A percentile compares a stretch with the other conserved stretches of the same genome.
These are phyloP conservation scores for Pseudomyrmex concolor DNA, from an alignment of 1,140 invertebrate genomes.

Conservation along the genomic window DNA sequence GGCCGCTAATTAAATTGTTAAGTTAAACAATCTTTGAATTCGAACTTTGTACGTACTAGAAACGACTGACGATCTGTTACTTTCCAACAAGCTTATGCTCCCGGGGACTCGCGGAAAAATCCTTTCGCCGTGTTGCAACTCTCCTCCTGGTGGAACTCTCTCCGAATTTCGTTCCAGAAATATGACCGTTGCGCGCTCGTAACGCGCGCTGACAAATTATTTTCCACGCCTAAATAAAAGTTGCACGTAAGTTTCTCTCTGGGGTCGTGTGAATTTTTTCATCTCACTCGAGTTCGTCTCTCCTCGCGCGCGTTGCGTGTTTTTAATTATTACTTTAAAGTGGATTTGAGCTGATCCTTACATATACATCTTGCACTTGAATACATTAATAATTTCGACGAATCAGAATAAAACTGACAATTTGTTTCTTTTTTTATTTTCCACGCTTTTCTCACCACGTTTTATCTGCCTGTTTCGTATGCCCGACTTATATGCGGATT, in stretches of 20 bases:
- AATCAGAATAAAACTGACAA: constrained; percentile 28
- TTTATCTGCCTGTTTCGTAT: background rate
- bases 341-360: constrained; percentile 25
- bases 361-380: constrained; percentile 17
- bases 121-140: background rate
- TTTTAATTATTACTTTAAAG: constrained; percentile 27
- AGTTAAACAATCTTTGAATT: constrained; percentile 33
- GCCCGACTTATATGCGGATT: constrained; percentile 25
- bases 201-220: constrained; percentile 37
- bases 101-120: background rate
- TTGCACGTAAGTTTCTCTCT: constrained; percentile 32
- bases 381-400: constrained; percentile 30
- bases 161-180: constrained; percentile 16
- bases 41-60: background rate
- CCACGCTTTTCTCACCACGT: background rate
- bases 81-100: background rate
- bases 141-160: background rate
- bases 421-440: constrained; percentile 16
- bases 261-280: constrained; percentile 22
- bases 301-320: background rate
- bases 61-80: background rate
- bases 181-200: constrained; percentile 2
- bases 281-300: constrained; percentile 1
- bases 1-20: constrained; percentile 39
- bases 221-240: constrained; percentile 25